Evolutionary conservation across 2,888 invertebrate genomes (phyloP), one percentile per base, ranked within the genome.

Genomic region (Rhodophaea formosa): DNA sequence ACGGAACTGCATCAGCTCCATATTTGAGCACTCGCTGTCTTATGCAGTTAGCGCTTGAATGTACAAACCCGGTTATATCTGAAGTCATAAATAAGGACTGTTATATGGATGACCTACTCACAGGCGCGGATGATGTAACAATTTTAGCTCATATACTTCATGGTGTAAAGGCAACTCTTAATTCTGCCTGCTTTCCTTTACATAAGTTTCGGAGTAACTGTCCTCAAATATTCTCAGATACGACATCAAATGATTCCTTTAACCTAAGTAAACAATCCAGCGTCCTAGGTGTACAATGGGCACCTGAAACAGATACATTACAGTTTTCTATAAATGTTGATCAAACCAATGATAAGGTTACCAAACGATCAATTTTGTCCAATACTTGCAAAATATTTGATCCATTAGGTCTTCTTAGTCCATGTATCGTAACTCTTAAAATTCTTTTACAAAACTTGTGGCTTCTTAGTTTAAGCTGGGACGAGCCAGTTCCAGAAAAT

Each of bases 61-160:
- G 62, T 51, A 1, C 15, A 0, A 63, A 71, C 47, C 8, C 8
- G 8, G 7, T 23, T 0, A 58, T 62, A 1, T 47, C 63, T n/a
- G 7, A 57, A 0, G n/a, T n/a, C n/a, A n/a, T n/a, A n/a, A n/a
- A n/a, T n/a, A n/a, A n/a, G n/a, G n/a, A n/a, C n/a, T n/a, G 66
- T 53, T 69, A 69, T 54, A 14, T 62, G 1, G 69, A 70, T 17
- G 70, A 70, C 57, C 35, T 70, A 0, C n/a, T 47, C 1, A 65
- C 64, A 5, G 70, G 68, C 0, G 14, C 62, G 1, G 8, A 58
- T 3, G 43, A 39, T 14, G 30, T 58, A 32, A 6, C 17, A 7
- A 60, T 56, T 0, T 46, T 66, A 55, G 17, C 10, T 8, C 47
- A 58, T 14, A 62, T 61, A 42, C 29, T 56, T 12, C 29, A 49